Evolutionary conservation across 2,888 invertebrate species (phyloP).

Genomic region (Acholoe squamosa): DNA sequence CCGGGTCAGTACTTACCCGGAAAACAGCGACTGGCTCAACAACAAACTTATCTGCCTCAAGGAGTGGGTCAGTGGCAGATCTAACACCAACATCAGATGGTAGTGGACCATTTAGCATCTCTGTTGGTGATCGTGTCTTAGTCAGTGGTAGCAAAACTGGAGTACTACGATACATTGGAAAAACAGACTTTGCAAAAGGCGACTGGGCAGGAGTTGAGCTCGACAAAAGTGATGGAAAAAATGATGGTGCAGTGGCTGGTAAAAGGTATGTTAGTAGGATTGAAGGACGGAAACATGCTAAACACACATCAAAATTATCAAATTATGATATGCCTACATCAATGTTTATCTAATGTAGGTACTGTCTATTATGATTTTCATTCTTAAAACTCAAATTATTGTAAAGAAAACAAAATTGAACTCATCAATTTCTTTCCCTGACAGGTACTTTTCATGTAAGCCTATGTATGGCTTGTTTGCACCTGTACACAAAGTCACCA

Average conservation of each 20-base stretch:
- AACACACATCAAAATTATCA: too few relatives aligned
- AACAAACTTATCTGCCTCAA: constrained; percentile 44
- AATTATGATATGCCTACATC: too few relatives aligned
- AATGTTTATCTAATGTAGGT: too few relatives aligned
- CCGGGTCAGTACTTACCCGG: not conserved
- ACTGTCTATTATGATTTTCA: too few relatives aligned
- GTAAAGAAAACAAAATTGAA: too few relatives aligned
- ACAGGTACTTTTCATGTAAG: constrained; percentile 95
- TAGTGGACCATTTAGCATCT: constrained; percentile 66
- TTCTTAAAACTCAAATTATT: too few relatives aligned
- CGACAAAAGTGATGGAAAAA: constrained; percentile 96
- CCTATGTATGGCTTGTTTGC: constrained; percentile 96
- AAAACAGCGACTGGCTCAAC: constrained; percentile 52
- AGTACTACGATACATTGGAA: constrained; percentile 92
- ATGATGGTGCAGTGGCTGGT: constrained; percentile 88
- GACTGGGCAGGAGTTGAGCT: constrained; percentile 98
- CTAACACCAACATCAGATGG: constrained; percentile 58
- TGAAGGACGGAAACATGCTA: not conserved
- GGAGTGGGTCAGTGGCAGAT: constrained; percentile 47
- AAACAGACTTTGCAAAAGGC: constrained; percentile 94
- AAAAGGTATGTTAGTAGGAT: constrained; percentile 86
- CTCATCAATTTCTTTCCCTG: too few relatives aligned
- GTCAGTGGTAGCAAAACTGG: constrained; percentile 89
- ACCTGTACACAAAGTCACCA: constrained; percentile 93
- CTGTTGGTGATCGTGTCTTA: constrained; percentile 80